phyloP scores from a whole-genome alignment of 2,888 invertebrate genomes.

The Sympetrum striolatum region DNA sequence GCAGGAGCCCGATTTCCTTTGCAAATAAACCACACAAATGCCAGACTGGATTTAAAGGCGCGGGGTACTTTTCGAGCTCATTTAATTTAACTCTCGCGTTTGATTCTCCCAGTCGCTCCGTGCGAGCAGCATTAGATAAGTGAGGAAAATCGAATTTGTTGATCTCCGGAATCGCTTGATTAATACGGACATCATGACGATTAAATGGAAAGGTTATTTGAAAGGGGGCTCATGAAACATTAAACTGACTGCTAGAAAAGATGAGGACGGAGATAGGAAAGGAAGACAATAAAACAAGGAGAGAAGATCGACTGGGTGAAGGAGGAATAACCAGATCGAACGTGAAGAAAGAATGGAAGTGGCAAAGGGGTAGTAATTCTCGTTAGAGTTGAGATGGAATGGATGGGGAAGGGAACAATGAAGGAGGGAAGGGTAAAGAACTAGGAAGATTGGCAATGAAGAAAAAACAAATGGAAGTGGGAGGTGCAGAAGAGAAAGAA shows the following conservation, averaged over 20 bases:
- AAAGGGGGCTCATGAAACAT: background rate
- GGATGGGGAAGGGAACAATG: background rate
- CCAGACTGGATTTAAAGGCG: background rate
- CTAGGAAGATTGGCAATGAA: background rate
- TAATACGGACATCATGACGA: background rate
- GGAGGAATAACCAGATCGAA: background rate
- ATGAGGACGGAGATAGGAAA: background rate
- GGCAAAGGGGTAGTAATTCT: background rate
- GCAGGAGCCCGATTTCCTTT: background rate
- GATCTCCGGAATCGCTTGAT: background rate
- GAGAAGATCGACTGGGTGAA: background rate
- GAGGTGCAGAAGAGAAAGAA: background rate
- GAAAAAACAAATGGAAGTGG: background rate
- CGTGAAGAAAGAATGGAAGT: background rate
- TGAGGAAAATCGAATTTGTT: background rate
- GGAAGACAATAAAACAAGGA: background rate
- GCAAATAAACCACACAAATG: background rate
- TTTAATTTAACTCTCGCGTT: background rate
- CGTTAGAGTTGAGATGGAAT: too few relatives aligned
- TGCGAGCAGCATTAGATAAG: background rate
- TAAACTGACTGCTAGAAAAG: background rate
- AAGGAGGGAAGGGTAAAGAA: background rate
- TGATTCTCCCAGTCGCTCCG: background rate
- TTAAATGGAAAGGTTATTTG: background rate
- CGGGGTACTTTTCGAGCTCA: background rate